These are phyloP conservation scores for Hoplodrina ambigua DNA, from an alignment of 2,888 invertebrate species.

Conservation along the genomic window DNA sequence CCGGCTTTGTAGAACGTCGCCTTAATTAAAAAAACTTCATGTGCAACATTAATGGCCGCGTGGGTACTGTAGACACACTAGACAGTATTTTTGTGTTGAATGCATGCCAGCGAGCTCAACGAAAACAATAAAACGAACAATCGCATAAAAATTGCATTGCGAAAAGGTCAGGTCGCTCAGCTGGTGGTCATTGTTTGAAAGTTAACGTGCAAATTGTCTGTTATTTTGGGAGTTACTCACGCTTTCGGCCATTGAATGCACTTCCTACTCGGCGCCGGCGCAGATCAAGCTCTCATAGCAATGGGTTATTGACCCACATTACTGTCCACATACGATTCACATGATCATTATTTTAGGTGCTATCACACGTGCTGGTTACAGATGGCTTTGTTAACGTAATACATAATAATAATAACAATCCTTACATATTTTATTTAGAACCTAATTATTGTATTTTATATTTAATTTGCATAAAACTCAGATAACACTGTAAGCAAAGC, in stretches of 20 bases:
- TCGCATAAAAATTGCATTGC: conserved; percentile 24
- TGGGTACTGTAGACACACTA: neutral
- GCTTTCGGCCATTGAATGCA: conserved; percentile 75
- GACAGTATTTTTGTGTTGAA: neutral
- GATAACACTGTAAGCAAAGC: neutral
- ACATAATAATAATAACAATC: neutral
- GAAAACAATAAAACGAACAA: conserved; percentile 5
- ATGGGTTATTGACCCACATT: conserved; percentile 73
- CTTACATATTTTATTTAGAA: no score
- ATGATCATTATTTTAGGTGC: conserved; percentile 30
- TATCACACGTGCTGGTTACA: conserved; percentile 34
- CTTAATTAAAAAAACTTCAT: no score
- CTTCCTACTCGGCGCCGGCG: conserved; percentile 64
- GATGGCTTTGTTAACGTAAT: conserved; percentile 25
- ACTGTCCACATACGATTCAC: conserved; percentile 45
- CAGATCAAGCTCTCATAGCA: conserved; percentile 47
- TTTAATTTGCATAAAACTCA: neutral
- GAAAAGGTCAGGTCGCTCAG: conserved; percentile 46
- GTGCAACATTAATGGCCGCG: no score
- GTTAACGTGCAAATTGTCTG: conserved; percentile 63
- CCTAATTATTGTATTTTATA: no score
- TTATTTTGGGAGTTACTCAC: conserved; percentile 72
- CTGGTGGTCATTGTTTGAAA: conserved; percentile 64
- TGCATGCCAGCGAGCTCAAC: neutral
- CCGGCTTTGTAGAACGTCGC: no score